Conservation (phyloP, 2,888 invertebrate genomes). For the Digitonthophagus gazella region DNA sequence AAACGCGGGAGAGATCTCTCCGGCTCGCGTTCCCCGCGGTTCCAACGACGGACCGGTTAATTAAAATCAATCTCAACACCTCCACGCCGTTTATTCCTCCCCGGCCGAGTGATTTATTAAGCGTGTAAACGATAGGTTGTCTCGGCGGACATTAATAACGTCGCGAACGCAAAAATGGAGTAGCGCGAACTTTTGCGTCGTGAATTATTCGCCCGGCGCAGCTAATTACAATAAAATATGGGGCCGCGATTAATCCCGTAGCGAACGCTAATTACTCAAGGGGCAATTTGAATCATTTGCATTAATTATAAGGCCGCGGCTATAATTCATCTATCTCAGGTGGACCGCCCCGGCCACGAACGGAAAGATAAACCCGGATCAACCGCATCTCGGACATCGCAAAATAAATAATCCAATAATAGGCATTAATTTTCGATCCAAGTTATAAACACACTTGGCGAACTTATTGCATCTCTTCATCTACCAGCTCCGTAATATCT, state of each 20-base stretch:
- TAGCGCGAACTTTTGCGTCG: constrained; percentile 11
- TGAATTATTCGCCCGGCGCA: constrained; percentile 1
- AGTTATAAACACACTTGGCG: not conserved
- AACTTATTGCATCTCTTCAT: no score
- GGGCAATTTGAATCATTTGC: constrained; percentile 15
- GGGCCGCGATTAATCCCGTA: constrained; percentile 9
- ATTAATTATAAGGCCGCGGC: constrained; percentile 7
- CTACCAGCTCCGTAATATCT: not conserved
- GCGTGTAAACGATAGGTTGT: constrained; percentile 5
- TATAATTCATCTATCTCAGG: constrained; percentile 7
- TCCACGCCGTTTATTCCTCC: not conserved
- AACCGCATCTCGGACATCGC: not conserved
- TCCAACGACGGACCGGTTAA: not conserved
- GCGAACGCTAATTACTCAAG: constrained; percentile 16
- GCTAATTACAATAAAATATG: constrained; percentile 18
- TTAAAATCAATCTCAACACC: not conserved
- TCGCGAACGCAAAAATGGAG: constrained; percentile 10
- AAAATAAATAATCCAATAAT: not conserved
- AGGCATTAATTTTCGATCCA: no score
- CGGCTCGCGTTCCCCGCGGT: not conserved
- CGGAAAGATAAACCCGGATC: not conserved
- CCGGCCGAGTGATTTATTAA: not conserved
- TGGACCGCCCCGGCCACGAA: not conserved
- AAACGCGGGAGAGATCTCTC: not conserved
- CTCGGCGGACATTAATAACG: constrained; percentile 6